Evolutionary conservation across 2,113 vertebrate species (phyloP).

Genomic region (Steatornis caripensis): DNA sequence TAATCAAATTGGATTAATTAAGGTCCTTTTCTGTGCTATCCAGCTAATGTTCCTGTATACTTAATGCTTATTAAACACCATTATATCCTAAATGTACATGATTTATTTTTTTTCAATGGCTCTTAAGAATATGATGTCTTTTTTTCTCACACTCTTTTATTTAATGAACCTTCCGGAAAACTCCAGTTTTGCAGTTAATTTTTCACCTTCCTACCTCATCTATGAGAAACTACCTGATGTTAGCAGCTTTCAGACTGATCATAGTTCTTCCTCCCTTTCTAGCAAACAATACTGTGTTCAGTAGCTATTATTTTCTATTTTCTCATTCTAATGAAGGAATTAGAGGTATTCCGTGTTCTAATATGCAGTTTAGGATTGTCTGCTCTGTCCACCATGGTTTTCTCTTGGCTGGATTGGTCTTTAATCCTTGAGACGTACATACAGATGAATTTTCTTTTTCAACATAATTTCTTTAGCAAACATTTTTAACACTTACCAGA

Average conservation of each 20-base stretch:
- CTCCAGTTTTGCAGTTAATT: not conserved
- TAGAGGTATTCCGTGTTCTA: not conserved
- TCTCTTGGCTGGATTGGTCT: not conserved
- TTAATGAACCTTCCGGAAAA: not conserved
- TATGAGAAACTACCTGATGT: not conserved
- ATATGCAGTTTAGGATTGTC: not conserved
- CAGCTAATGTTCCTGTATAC: not conserved
- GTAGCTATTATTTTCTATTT: not conserved
- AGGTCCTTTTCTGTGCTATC: not conserved
- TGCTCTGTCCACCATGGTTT: not conserved
- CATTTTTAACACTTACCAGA: not conserved
- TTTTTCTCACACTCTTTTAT: accelerated
- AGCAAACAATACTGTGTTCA: not conserved
- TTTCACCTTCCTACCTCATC: not conserved
- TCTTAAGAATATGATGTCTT: not conserved
- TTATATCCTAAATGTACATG: not conserved
- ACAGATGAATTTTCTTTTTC: not conserved
- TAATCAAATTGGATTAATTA: not conserved
- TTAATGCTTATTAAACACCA: not conserved
- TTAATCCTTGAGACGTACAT: not conserved
- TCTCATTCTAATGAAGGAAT: not conserved
- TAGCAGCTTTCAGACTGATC: not conserved
- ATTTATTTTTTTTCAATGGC: not conserved
- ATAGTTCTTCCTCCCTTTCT: not conserved
- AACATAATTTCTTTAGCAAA: not conserved